A percentile compares a stretch with the other conserved stretches of the same genome.
Evolutionary conservation across 2,797 vertebrate species (phyloP).

Genomic region (Aplochiton taeniatus): DNA sequence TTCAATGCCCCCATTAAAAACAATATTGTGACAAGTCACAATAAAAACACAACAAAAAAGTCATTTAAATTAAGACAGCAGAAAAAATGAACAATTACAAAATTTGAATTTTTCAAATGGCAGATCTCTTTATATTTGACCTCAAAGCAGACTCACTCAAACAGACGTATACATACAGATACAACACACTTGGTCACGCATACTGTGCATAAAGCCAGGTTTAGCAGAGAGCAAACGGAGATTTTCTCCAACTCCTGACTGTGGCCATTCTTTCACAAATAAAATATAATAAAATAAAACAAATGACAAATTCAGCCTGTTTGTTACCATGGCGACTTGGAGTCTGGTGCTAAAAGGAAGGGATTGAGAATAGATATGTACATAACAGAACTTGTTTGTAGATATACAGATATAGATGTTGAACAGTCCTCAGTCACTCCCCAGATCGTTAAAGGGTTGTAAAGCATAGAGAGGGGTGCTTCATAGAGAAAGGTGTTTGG

Average conservation of each 20-base stretch:
- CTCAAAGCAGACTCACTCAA: conserved; percentile 27
- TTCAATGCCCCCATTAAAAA: conserved; percentile 24
- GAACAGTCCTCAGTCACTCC: not conserved
- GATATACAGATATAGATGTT: conserved; percentile 3
- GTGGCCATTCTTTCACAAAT: conserved; percentile 51
- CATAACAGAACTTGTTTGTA: conserved; percentile 30
- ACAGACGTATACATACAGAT: conserved; percentile 27
- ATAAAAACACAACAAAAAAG: conserved; percentile 45
- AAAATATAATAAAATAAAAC: conserved; percentile 24
- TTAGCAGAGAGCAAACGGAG: conserved; percentile 59
- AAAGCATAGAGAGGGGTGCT: not conserved
- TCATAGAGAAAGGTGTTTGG: conserved; percentile 2
- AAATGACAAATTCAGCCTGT: conserved; percentile 54
- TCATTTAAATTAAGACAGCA: conserved; percentile 68
- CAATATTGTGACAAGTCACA: conserved; percentile 48
- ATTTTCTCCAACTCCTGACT: conserved; percentile 33
- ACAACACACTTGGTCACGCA: conserved; percentile 29
- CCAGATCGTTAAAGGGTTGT: no score
- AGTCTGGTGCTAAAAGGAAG: conserved; percentile 40
- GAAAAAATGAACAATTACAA: conserved; percentile 64
- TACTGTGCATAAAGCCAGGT: conserved; percentile 66
- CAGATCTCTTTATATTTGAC: conserved; percentile 50
- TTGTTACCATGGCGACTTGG: conserved; percentile 64
- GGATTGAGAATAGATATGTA: conserved; percentile 36
- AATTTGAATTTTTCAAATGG: conserved; percentile 49